Evolutionary conservation across 2,113 vertebrate genomes (phyloP).

Genomic region (Dipodomys stephensi): DNA sequence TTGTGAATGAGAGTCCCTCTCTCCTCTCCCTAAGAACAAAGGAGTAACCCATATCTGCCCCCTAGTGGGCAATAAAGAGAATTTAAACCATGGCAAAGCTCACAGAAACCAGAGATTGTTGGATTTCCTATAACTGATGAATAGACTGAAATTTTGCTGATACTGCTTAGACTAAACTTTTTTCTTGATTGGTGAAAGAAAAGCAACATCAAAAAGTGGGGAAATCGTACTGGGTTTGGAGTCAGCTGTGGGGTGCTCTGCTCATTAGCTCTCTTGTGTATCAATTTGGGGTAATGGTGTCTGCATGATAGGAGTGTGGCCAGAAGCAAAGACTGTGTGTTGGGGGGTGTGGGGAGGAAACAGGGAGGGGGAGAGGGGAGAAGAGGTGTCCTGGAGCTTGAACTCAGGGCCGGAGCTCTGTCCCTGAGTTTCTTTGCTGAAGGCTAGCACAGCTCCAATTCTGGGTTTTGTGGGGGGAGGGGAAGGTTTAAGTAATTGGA

Average conservation of each 20-base stretch:
- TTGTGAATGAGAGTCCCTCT: background rate
- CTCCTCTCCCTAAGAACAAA: background rate
- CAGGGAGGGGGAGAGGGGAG: too few relatives aligned
- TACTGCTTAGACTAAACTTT: background rate
- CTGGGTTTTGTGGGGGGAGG: too few relatives aligned
- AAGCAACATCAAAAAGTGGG: background rate
- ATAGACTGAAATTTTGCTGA: background rate
- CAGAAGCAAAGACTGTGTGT: background rate
- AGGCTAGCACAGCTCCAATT: too few relatives aligned
- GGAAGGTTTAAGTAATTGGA: too few relatives aligned
- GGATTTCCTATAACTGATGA: background rate
- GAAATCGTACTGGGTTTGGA: background rate
- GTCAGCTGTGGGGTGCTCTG: background rate
- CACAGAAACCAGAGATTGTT: background rate
- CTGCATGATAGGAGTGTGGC: background rate
- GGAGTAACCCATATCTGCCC: constrained; percentile 50
- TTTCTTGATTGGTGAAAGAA: background rate
- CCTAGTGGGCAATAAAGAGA: constrained; percentile 50
- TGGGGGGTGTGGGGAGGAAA: too few relatives aligned
- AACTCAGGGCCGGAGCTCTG: too few relatives aligned
- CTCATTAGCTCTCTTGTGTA: background rate
- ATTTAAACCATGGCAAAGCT: background rate
- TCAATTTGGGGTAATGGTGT: background rate
- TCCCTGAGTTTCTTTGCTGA: too few relatives aligned
- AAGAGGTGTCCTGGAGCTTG: too few relatives aligned